Base-by-base conservation (phyloP, 2,113 vertebrate genomes). In the Myiozetetes cayanensis region DNA sequence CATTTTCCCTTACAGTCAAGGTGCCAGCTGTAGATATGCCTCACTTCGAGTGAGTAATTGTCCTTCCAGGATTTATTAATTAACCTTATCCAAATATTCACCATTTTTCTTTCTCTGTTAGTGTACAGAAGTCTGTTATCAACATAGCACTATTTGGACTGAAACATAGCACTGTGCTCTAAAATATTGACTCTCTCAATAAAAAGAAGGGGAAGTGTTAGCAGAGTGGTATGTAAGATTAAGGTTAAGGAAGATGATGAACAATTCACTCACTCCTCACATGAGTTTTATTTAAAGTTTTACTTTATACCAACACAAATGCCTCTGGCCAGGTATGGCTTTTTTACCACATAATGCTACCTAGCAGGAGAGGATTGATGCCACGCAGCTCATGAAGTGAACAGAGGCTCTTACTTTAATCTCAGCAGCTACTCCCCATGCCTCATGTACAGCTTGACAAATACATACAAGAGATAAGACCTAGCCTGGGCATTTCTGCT, bases 61-160 rank as follows among this genome's bases (percentile, higher is more conserved):
- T 53, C 55, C 72, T 84, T 44, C 63, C 41, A 74, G 88, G 83
- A 52, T 92, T 90, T 93, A 80, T 94, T 92, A 88, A 95, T 95
- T 95, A 92, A 59, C 76, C 65, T 93, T 96, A 62, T 88, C 78
- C 82, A 93, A 94, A 94, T 85, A 96, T 85, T 82, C 53, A 70
- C 53, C 27, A 31, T 85, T 90, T 91, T 90, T 94, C 66, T 87
- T 94, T 65, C 68, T 78, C 67, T 83, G 44, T 31, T 80, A 8
- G 25, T 4, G 14, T 12, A 62, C 2, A 4, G 17, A 49, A 68
- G 47, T 24, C 71, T 58, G 82, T 92, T 93, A 83, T 56, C 92
- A 70, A n/a, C 46, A 30, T 8, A 52, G 30, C 44, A 9, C 27
- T 56, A 0, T 52, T 67, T 85, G 70, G 61, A 59, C 56, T 59